Evolutionary conservation across 2,113 vertebrate species (phyloP).

Genomic region (Lepus americanus): DNA sequence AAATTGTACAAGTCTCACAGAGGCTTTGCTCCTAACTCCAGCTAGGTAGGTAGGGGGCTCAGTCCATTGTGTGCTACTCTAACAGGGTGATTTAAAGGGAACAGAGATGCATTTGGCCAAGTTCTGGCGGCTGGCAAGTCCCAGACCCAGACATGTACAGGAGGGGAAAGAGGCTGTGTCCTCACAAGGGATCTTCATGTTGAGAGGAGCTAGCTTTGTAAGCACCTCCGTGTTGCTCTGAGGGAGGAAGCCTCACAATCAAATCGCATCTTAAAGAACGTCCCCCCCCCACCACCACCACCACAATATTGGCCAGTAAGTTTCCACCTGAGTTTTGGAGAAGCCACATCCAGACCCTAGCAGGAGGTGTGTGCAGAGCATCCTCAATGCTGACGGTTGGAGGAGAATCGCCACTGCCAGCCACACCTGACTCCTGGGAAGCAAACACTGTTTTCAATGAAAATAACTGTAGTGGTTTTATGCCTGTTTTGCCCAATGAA

Average conservation of each 20-base stretch:
- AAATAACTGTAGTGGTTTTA: background rate
- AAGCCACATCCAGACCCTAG: too few species aligned
- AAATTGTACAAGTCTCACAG: background rate
- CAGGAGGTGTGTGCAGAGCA: background rate
- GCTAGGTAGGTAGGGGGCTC: background rate
- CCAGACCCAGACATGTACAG: too few species aligned
- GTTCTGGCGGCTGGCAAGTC: background rate
- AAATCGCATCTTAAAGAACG: background rate
- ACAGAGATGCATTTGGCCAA: background rate
- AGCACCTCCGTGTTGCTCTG: background rate
- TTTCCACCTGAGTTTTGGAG: background rate
- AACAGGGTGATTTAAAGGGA: background rate
- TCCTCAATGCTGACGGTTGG: background rate
- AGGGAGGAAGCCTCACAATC: background rate
- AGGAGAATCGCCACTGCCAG: background rate
- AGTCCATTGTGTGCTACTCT: background rate
- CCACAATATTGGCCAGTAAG: background rate
- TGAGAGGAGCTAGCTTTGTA: background rate
- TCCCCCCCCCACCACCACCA: background rate
- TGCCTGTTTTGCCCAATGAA: background rate
- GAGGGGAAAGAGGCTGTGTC: background rate
- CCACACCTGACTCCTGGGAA: background rate
- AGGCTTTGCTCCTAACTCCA: background rate
- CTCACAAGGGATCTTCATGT: too few species aligned
- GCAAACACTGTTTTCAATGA: background rate